Evolutionary conservation across 2,113 vertebrate species (phyloP), one percentile per base, ranked within the genome.

Genomic region (Bubo blakistoni): DNA sequence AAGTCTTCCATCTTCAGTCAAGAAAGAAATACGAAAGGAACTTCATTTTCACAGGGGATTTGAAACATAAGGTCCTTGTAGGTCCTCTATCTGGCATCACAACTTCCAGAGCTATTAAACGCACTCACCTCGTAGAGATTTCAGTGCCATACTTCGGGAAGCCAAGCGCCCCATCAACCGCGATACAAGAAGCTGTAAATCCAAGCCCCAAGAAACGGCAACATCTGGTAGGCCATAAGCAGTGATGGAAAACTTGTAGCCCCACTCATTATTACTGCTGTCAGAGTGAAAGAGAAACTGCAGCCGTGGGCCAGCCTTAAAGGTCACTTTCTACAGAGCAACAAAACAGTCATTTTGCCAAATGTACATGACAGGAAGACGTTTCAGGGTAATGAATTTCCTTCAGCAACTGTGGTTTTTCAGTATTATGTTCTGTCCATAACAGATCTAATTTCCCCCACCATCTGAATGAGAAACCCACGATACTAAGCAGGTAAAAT

Each of bases 231-330:
- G 98, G 82, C 99, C 99, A 4, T 98, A 98, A 14, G 99, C 99
- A 7, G 99, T 99, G 91, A 99, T 98, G 2, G 98, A 98, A 92
- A 99, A 99, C 97, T 99, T 99, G 98, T 99, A 99, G 87, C 99
- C 99, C 99, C 99, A 99, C 97, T 99, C 99, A 29, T 99, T 99
- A 95, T 99, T 99, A 84, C 99, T 99, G 98, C 98, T 99, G 94
- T 99, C 99, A 42, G 99, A 99, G 98, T 99, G 99, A 98, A 99
- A 99, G 90, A 99, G 98, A 98, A 99, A 99, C 98, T 99, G 99
- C 80, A 99, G 98, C 98, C 99, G 99, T 95, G 99, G 99, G 58
- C 99, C 99, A 12, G 99, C 98, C 94, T 99, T 99, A 95, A 99
- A 99, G 25, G 99, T 99, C 95, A 99, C 99, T 98, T 99, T 99